Evolutionary conservation across 23 tunicate species (phyloP).

Genomic region (Trididemnum miniatum): DNA sequence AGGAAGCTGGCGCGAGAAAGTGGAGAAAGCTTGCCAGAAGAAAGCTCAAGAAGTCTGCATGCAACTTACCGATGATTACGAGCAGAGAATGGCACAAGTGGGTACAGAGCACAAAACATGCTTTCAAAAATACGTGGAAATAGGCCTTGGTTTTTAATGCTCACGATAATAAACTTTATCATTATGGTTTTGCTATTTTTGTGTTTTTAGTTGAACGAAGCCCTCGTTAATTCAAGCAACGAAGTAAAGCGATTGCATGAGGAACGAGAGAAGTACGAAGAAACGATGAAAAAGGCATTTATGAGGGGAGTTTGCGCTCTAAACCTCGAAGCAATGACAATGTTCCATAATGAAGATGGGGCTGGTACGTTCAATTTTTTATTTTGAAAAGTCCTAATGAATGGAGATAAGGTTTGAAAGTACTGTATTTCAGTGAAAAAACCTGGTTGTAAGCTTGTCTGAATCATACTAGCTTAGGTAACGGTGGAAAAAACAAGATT

Average conservation of each 20-base stretch:
- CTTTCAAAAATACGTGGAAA: too few relatives aligned
- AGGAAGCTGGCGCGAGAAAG: constrained; percentile 63
- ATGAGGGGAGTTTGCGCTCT: constrained; percentile 99
- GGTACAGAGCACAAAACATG: too few relatives aligned
- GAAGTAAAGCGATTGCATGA: constrained; percentile 55
- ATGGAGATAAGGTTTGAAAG: too few relatives aligned
- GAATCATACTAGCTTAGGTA: too few relatives aligned
- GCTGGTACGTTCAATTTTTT: not conserved
- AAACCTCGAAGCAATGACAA: constrained; percentile 96
- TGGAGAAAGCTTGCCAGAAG: constrained; percentile 80
- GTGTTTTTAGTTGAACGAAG: constrained; percentile 49
- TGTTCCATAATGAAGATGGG: constrained; percentile 67
- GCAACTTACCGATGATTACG: constrained; percentile 68
- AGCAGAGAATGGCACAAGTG: constrained; percentile 53
- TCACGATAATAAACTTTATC: too few relatives aligned
- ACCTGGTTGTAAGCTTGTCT: too few relatives aligned
- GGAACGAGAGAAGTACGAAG: constrained; percentile 75
- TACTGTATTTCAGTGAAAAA: too few relatives aligned
- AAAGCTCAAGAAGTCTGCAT: constrained; percentile 87
- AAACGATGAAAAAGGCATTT: constrained; percentile 92
- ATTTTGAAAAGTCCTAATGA: too few relatives aligned
- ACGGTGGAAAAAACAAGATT: too few relatives aligned
- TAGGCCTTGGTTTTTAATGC: too few relatives aligned
- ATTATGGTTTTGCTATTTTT: too few relatives aligned
- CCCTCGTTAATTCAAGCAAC: constrained; percentile 38